These are phyloP conservation scores for Morpho achilles DNA, from an alignment of 2,888 invertebrate genomes.

Conservation along the genomic window DNA sequence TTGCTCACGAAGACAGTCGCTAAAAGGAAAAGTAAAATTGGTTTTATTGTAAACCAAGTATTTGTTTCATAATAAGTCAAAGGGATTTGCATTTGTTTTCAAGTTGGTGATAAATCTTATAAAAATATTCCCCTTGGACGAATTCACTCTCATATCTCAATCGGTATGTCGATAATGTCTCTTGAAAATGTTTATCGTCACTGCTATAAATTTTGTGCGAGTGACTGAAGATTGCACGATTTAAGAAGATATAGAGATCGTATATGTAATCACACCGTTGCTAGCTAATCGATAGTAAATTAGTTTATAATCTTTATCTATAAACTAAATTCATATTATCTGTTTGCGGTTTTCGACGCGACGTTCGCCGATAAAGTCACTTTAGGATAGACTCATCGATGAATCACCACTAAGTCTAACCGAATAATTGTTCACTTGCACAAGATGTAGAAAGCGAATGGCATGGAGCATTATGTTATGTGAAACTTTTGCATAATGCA, in stretches of 20 bases:
- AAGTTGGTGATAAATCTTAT: conserved; percentile 13
- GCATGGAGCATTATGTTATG: conserved; percentile 42
- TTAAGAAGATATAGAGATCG: not conserved
- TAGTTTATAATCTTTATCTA: conserved; percentile 23
- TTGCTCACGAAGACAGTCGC: conserved; percentile 39
- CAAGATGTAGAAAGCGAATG: conserved; percentile 58
- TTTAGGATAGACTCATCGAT: conserved; percentile 76
- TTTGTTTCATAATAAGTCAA: conserved; percentile 29
- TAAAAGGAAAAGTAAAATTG: conserved; percentile 62
- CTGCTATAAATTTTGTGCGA: not conserved
- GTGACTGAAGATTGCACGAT: not conserved
- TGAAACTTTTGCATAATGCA: conserved; percentile 20
- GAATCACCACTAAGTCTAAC: conserved; percentile 65
- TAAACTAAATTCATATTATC: conserved; percentile 27
- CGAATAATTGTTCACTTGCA: conserved; percentile 69
- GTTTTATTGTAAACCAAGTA: conserved; percentile 40
- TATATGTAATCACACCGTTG: conserved; percentile 20
- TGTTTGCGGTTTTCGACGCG: conserved; percentile 39
- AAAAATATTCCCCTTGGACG: conserved; percentile 5
- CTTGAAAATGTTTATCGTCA: conserved; percentile 1
- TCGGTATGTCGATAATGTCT: conserved; percentile 4
- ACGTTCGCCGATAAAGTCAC: conserved; percentile 64
- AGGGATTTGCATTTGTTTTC: conserved; percentile 6
- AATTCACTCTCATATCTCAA: conserved; percentile 11
- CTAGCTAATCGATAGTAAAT: conserved; percentile 19